Evolutionary conservation across 2,113 vertebrate genomes (phyloP).

Genomic region (Anoura caudifer): DNA sequence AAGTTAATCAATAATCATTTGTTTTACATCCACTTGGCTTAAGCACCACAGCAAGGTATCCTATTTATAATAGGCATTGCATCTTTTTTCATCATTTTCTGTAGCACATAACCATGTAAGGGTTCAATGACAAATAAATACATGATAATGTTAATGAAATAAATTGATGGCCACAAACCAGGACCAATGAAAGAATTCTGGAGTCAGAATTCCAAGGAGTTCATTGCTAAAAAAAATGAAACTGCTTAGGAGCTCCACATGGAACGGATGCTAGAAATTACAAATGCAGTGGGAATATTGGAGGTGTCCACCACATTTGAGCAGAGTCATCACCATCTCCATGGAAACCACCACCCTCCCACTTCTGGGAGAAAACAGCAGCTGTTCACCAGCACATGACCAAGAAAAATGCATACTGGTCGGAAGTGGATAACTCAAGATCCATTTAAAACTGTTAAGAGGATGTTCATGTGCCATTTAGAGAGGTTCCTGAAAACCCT

Average conservation of each 20-base stretch:
- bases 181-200: not conserved
- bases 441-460: slow-evolving; percentile 44
- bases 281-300: slow-evolving; percentile 48
- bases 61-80: not conserved
- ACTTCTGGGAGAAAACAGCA: slow-evolving; percentile 58
- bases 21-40: not conserved
- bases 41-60: not conserved
- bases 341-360: slow-evolving; percentile 63
- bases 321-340: slow-evolving; percentile 59
- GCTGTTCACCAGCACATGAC: slow-evolving; percentile 63
- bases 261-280: slow-evolving; percentile 39
- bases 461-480: not conserved
- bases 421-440: slow-evolving; percentile 40
- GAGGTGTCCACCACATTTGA: slow-evolving; percentile 67
- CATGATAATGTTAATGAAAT: slow-evolving; percentile 24
- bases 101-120: not conserved
- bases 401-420: slow-evolving; percentile 63
- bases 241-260: not conserved
- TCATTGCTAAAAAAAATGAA: slow-evolving; percentile 43
- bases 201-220: slow-evolving; percentile 5
- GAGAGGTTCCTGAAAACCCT: too few relatives aligned
- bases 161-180: slow-evolving; percentile 38
- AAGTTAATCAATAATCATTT: slow-evolving; percentile 33
- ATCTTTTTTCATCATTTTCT: slow-evolving; percentile 26
- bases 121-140: slow-evolving; percentile 29